phyloP scores from a whole-genome alignment of 1,140 invertebrate genomes.

The Caerostris extrusa region DNA sequence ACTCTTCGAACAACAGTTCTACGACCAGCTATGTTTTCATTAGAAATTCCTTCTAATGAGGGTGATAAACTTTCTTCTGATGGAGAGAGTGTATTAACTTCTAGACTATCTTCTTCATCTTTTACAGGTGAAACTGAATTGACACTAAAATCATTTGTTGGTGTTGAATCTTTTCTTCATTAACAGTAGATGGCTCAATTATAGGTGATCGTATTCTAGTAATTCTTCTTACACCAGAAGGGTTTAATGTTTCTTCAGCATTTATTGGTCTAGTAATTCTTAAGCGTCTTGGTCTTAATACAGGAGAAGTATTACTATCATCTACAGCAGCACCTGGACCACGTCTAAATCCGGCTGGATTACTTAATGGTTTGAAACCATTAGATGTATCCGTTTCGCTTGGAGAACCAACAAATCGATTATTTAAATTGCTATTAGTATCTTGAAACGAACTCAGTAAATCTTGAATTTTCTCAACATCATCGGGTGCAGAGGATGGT shows the following conservation, averaged over 20 bases:
- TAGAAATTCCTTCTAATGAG: neutral
- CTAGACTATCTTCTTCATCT: neutral
- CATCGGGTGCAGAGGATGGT: neutral
- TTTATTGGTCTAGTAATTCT: constrained; percentile 70
- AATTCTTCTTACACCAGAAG: constrained; percentile 42
- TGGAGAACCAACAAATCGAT: constrained; percentile 30
- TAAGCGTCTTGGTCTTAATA: constrained; percentile 38
- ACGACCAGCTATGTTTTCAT: constrained; percentile 16
- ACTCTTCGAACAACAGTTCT: constrained; percentile 62
- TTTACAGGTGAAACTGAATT: neutral
- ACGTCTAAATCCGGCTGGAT: constrained; percentile 55
- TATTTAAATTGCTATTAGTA: constrained; percentile 30
- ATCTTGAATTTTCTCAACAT: constrained; percentile 21
- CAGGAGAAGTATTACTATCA: neutral
- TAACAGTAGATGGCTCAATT: neutral
- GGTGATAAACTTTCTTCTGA: neutral
- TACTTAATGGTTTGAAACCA: constrained; percentile 47
- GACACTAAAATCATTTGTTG: neutral
- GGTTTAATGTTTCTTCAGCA: neutral
- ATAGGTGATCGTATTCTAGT: constrained; percentile 44
- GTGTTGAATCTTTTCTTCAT: constrained; percentile 32
- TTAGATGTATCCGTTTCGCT: neutral
- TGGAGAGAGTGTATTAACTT: neutral
- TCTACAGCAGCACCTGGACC: constrained; percentile 12
- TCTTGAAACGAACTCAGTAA: constrained; percentile 19